A percentile compares a stretch with the other conserved stretches of the same genome.
phyloP scores from a whole-genome alignment of 2,797 vertebrate species.

The Clangula hyemalis region DNA sequence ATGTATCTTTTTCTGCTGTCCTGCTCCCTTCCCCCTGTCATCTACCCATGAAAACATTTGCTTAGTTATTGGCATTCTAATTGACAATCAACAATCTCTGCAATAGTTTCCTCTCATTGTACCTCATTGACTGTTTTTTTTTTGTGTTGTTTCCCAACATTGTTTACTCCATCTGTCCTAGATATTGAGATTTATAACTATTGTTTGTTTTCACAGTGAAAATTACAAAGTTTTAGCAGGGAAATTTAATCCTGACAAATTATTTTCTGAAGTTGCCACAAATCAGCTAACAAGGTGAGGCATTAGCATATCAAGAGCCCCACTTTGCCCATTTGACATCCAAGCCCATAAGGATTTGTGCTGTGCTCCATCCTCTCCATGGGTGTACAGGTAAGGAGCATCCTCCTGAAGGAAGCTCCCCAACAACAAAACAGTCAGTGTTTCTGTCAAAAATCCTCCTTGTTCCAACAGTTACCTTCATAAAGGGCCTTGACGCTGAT shows the following conservation, averaged over 20 bases:
- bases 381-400: neutral
- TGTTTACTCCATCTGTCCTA: neutral
- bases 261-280: neutral
- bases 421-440: neutral
- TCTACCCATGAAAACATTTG: neutral
- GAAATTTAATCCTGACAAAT: neutral
- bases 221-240: neutral
- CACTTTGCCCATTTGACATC: accelerated
- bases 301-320: neutral
- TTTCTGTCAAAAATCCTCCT: neutral
- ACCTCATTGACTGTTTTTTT: neutral
- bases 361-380: neutral
- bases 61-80: neutral
- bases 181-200: neutral
- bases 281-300: neutral
- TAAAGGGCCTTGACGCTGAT: neutral
- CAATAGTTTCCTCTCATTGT: neutral
- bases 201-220: neutral
- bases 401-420: neutral
- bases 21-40: neutral
- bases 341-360: neutral
- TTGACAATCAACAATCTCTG: neutral
- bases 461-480: neutral
- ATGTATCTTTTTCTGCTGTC: neutral
- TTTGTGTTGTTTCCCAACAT: neutral